Evolutionary conservation across 2,888 invertebrate species (phyloP).

Genomic region (Latrodectus elegans): DNA sequence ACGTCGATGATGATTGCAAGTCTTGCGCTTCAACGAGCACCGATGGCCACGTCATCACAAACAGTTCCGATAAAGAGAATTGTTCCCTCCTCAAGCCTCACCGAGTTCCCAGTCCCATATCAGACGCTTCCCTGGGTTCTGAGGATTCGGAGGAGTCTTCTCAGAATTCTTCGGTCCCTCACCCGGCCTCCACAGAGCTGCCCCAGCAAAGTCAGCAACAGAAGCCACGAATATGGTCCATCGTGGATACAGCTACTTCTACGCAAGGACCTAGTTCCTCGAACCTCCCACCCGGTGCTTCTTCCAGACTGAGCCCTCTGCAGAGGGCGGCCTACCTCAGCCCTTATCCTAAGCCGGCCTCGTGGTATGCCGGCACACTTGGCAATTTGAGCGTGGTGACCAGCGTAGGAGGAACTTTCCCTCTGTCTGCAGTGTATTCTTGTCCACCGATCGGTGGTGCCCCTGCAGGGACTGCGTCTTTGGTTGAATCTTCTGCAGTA

Average conservation of each 20-base stretch:
- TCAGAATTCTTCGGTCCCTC: conserved; percentile 43
- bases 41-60: conserved; percentile 65
- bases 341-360: conserved; percentile 55
- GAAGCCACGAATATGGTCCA: conserved; percentile 73
- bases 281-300: conserved; percentile 43
- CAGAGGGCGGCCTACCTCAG: conserved; percentile 69
- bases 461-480: conserved; percentile 37
- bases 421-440: conserved; percentile 70
- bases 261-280: conserved; percentile 44
- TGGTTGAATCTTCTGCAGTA: conserved; percentile 66
- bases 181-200: conserved; percentile 40
- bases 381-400: conserved; percentile 62
- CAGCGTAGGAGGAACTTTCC: conserved; percentile 64
- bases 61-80: conserved; percentile 66
- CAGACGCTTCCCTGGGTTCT: conserved; percentile 62
- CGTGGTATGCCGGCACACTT: conserved; percentile 63
- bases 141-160: conserved; percentile 64
- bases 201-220: conserved; percentile 42
- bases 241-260: conserved; percentile 72
- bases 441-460: conserved; percentile 66
- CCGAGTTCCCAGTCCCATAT: conserved; percentile 60
- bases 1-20: conserved; percentile 71
- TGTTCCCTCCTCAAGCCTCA: conserved; percentile 57
- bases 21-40: conserved; percentile 64
- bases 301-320: conserved; percentile 61